These are phyloP conservation scores for Styela clava DNA, from an alignment of 23 tunicate genomes.

Conservation along the genomic window DNA sequence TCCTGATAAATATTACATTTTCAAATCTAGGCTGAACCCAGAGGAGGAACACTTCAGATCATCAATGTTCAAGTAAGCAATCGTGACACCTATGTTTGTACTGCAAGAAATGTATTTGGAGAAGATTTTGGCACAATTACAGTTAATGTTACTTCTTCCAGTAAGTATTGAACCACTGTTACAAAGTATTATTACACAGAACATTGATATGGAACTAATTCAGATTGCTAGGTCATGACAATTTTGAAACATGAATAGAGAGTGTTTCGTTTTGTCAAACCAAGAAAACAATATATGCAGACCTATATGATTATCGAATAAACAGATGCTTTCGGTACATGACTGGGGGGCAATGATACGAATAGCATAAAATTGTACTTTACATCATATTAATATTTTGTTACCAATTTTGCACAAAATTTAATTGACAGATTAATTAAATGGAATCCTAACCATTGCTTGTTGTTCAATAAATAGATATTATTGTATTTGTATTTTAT, in stretches of 20 bases:
- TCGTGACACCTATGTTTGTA: constrained; percentile 62
- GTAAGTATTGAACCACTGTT: constrained; percentile 25
- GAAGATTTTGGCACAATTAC: constrained; percentile 32
- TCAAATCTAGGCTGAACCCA: constrained; percentile 35
- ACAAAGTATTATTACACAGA: background rate
- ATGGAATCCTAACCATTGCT: too few species aligned
- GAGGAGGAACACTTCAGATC: constrained; percentile 36
- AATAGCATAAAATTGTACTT: too few species aligned
- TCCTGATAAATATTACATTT: too few species aligned
- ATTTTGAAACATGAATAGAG: background rate
- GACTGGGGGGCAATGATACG: too few species aligned
- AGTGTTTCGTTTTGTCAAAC: background rate
- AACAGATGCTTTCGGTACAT: too few species aligned
- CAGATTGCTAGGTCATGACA: too few species aligned
- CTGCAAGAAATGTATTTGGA: constrained; percentile 53
- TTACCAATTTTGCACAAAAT: too few species aligned
- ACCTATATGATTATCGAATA: background rate
- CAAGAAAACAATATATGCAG: background rate
- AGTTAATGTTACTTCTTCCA: constrained; percentile 34
- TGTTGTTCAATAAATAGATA: too few species aligned
- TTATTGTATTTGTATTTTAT: too few species aligned
- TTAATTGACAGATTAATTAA: too few species aligned
- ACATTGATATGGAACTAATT: background rate
- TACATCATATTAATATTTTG: too few species aligned
- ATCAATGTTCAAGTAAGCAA: constrained; percentile 35